phyloP scores from a whole-genome alignment of 2,797 vertebrate species.

The Pteronotus mesoamericanus region DNA sequence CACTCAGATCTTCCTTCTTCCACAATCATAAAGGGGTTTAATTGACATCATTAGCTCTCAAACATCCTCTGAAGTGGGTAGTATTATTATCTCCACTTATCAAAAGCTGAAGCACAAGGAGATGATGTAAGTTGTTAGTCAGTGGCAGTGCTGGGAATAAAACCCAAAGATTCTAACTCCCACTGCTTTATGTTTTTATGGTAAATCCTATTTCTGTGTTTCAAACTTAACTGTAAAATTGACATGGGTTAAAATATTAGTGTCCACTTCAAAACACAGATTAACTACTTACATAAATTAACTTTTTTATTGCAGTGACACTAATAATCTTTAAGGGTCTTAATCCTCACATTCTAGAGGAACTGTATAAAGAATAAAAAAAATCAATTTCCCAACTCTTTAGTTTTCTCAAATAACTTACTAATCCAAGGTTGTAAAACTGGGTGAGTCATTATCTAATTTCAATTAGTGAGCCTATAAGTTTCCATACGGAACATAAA shows the following conservation, averaged over 20 bases:
- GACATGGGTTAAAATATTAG: background rate
- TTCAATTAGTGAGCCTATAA: background rate
- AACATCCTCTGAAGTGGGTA: background rate
- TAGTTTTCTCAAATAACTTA: background rate
- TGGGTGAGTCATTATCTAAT: background rate
- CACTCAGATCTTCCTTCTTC: background rate
- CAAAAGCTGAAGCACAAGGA: slow-evolving; percentile 10
- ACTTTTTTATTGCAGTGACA: background rate
- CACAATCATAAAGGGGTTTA: background rate
- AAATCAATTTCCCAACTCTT: background rate
- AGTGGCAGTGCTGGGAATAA: slow-evolving; percentile 34
- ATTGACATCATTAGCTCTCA: slow-evolving; percentile 18
- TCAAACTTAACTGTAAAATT: slow-evolving; percentile 46
- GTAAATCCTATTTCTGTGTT: background rate
- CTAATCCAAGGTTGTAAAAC: background rate
- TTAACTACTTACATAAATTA: slow-evolving; percentile 40
- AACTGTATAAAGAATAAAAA: slow-evolving; percentile 13
- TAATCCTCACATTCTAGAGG: slow-evolving; percentile 21
- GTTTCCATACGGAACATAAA: slow-evolving; percentile 8
- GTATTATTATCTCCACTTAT: slow-evolving; percentile 45
- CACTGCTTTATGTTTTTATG: background rate
- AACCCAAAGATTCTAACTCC: slow-evolving; percentile 33
- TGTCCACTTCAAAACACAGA: slow-evolving; percentile 28
- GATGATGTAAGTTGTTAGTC: background rate
- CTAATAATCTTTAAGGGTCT: background rate